phyloP scores from a whole-genome alignment of 2,113 vertebrate genomes.

The Thalassarche chlororhynchos region DNA sequence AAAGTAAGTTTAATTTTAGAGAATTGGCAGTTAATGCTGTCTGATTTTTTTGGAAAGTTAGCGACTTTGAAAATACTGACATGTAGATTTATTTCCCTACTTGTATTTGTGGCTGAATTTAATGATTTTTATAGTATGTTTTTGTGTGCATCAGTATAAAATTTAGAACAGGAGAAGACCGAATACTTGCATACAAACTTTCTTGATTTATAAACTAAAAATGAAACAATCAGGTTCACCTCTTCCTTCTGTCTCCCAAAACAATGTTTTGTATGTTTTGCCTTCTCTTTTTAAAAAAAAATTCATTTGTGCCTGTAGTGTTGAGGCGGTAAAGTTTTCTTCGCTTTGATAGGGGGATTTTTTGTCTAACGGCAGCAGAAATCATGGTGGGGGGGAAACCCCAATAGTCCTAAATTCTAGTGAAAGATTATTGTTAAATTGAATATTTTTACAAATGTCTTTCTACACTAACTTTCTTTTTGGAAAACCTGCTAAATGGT shows the following conservation, averaged over 20 bases:
- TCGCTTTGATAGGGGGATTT: neutral
- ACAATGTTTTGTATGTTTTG: neutral
- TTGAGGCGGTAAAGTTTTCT: neutral
- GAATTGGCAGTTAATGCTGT: neutral
- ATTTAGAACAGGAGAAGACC: neutral
- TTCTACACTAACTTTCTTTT: neutral
- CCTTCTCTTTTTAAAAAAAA: neutral
- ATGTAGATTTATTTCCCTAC: neutral
- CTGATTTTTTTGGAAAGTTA: neutral
- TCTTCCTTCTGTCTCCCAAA: neutral
- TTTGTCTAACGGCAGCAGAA: neutral
- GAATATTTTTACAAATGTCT: neutral
- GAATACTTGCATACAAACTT: neutral
- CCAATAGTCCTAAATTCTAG: neutral
- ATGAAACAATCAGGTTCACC: neutral
- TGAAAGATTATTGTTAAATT: neutral
- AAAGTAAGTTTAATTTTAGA: neutral
- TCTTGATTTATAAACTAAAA: neutral
- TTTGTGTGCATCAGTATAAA: neutral
- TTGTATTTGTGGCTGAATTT: neutral
- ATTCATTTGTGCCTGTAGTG: neutral
- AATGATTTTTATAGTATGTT: neutral
- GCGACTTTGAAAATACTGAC: neutral
- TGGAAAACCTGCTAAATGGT: neutral
- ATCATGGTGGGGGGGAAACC: accelerated